A percentile compares a stretch with the other conserved stretches of the same genome.
Conservation (phyloP, 2,888 invertebrate species). For the Microplitis manilae region DNA sequence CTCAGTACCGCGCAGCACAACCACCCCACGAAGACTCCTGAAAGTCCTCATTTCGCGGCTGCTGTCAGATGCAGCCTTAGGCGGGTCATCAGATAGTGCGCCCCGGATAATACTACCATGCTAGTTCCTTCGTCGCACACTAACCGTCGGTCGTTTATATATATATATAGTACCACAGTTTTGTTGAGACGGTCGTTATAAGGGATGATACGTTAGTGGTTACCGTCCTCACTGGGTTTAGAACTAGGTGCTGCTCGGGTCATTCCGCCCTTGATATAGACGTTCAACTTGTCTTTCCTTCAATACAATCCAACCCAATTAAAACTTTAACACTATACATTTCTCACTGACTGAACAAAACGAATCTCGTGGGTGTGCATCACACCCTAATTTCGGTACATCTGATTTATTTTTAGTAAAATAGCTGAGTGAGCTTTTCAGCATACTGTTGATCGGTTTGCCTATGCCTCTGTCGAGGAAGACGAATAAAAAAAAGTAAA, state of each 20-base stretch:
- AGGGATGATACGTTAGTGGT: constrained; percentile 10
- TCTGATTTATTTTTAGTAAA: constrained; percentile 44
- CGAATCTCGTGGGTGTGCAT: no score
- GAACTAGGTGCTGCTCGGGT: background rate
- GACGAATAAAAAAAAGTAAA: background rate
- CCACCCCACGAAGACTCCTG: constrained; percentile 45
- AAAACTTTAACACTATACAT: no score
- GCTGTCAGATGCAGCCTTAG: constrained; percentile 70
- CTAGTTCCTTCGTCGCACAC: constrained; percentile 44
- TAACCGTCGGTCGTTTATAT: constrained; percentile 32
- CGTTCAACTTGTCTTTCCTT: no score
- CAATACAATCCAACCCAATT: no score
- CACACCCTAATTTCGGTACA: no score
- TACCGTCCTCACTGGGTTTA: background rate
- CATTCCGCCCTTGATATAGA: no score
- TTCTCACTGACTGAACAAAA: no score
- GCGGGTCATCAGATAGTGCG: constrained; percentile 69
- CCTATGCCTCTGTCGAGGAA: constrained; percentile 32
- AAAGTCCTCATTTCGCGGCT: constrained; percentile 67
- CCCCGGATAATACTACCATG: constrained; percentile 63
- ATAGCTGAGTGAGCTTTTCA: constrained; percentile 60
- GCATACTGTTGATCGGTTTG: constrained; percentile 62
- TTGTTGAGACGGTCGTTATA: constrained; percentile 17
- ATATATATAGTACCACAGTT: constrained; percentile 26
- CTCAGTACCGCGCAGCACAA: background rate